These are phyloP conservation scores for Pseudois nayaur DNA, from an alignment of 2,113 vertebrate species.

Conservation along the genomic window DNA sequence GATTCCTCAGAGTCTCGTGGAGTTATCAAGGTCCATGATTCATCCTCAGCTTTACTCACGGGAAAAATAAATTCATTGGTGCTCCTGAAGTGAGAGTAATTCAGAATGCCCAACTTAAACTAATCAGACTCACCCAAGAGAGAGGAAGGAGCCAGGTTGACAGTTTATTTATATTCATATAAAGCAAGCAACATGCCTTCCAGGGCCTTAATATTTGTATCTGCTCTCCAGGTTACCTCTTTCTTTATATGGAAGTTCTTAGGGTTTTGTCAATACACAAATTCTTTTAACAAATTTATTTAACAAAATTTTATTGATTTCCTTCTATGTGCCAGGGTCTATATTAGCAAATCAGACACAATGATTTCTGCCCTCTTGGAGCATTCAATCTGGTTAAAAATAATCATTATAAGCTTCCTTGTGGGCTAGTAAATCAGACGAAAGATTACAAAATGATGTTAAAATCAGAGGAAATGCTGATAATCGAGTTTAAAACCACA, in stretches of 20 bases:
- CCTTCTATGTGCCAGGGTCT: not conserved
- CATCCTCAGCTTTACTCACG: not conserved
- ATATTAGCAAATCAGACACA: not conserved
- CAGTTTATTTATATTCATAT: not conserved
- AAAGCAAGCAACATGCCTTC: not conserved
- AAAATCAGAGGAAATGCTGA: constrained; percentile 15
- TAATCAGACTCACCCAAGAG: not conserved
- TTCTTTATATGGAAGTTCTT: constrained; percentile 1
- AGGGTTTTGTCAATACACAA: not conserved
- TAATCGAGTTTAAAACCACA: not conserved
- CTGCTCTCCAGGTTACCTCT: not conserved
- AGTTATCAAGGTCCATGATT: not conserved
- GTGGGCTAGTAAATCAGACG: not conserved
- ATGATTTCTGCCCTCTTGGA: not conserved
- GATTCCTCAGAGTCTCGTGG: not conserved
- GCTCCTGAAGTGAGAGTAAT: constrained; percentile 13
- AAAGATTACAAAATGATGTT: not conserved
- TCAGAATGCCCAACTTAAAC: not conserved
- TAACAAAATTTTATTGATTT: not conserved
- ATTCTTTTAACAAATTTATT: not conserved
- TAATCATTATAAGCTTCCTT: not conserved
- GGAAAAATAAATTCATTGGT: not conserved
- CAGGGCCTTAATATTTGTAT: not conserved
- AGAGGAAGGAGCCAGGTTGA: not conserved
- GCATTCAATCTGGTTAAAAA: constrained; percentile 15